Evolutionary conservation across 2,888 invertebrate species (phyloP), one percentile per base, ranked within the genome.

Genomic region (Lasioglossum lativentre): DNA sequence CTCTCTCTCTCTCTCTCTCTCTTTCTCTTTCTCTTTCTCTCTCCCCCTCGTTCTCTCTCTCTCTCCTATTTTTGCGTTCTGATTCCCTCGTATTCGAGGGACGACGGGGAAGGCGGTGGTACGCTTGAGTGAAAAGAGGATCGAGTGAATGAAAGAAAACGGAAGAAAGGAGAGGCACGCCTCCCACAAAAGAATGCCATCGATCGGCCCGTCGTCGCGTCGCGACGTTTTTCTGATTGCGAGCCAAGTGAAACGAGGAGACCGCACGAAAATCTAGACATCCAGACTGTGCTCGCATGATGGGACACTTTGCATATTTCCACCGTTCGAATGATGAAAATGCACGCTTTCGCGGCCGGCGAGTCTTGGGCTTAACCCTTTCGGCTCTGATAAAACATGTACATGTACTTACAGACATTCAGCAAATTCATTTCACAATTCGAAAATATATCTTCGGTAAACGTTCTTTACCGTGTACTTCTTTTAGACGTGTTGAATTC

Each of bases 221-320:
- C 83, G 86, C 86, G 89, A 90, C 88, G 82, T 80, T 89, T 88
- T 88, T 78, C 90, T 87, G 90, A 90, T 88, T 88, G 88, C 82
- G 82, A 87, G 83, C 80, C 85, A 83, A 82, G 90, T 82, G 85
- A 80, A 84, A 84, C 83, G 80, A 66, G 70, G 78, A 78, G 79
- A 73, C 82, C 78, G 78, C 59, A 81, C 59, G 86, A 86, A 85
- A 82, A 86, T 82, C 81, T 76, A 74, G 77, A 80, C 74, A 70
- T 70, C 40, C 40, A 40, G 70, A 70, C n/a, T 40, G 23, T 70
- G n/a, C 40, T 10, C n/a, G 40, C n/a, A 68, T 38, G 68, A 63
- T 63, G 63, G 63, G 63, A 30, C 30, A 63, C 63, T 63, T 63
- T 63, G 63, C 63, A 30, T 63, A 63, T 63, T 63, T 63, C 30